Base-by-base conservation (phyloP, 2,113 vertebrate species). In the Pterocles gutturalis region DNA sequence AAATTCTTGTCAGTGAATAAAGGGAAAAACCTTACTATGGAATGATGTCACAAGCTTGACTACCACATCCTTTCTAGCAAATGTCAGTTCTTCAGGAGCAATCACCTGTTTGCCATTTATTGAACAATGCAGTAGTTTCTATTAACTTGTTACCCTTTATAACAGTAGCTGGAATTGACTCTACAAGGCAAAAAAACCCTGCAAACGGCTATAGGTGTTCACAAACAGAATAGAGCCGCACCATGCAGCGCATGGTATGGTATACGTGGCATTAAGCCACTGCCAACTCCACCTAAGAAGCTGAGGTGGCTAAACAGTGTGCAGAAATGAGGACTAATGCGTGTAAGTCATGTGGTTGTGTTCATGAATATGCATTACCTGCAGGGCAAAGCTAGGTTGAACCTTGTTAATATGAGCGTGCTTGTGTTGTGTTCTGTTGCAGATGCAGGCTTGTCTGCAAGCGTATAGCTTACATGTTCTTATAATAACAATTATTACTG, bases 171-270 rank as follows among this genome's bases (percentile, higher is more conserved):
- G 75, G 31, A 75, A 46, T 33, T 33, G 34, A 24, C 48, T 83
- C 43, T 51, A 19, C 18, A 60, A 75, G 41, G 64, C 38, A 55
- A 48, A 79, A 24, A 9, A 25, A 3, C 16, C 15, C 5, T 33
- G 31, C n/a, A 43, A 31, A 46, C 29, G 86, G 17, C 71, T 80
- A 0, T 21, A 51, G 26, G 15, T 1, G 2, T 61, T 88, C 41
- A 60, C 13, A 22, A 41, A 12, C 43, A 43, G 4, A 28, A 1
- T 17, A 20, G 46, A 53, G 22, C 3, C 28, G 17, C 20, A 51
- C 36, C 8, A 3, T 36, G 46, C 34, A 57, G 64, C 2, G 2
- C 13, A 1, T 8, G 7, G 8, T 33, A 3, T 5, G 13, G 17
- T 45, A 18, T 25, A 16, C 13, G 2, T 2, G 17, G 43, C 66